These are phyloP conservation scores for Cygnus olor DNA, from an alignment of 2,797 vertebrate species.

Conservation along the genomic window DNA sequence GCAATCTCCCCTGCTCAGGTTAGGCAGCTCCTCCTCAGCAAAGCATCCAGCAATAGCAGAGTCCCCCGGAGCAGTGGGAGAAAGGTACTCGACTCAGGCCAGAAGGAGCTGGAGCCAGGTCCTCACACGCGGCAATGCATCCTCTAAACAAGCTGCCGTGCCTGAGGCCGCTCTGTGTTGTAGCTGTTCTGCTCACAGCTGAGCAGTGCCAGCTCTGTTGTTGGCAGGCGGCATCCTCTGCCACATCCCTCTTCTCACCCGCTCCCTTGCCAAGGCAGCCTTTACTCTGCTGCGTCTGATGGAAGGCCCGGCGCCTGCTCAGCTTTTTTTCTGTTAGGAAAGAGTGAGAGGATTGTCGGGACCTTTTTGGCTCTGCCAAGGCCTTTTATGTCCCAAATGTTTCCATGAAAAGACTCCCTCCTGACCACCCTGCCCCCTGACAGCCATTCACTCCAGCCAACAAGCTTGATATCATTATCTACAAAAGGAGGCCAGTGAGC, in stretches of 20 bases:
- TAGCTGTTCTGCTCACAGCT: neutral
- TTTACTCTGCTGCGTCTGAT: neutral
- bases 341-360: constrained; percentile 7
- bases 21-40: neutral
- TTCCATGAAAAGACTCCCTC: constrained; percentile 61
- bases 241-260: neutral
- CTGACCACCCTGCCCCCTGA: constrained; percentile 46
- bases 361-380: constrained; percentile 57
- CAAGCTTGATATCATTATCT: constrained; percentile 75
- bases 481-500: constrained; percentile 27
- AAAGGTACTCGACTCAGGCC: neutral
- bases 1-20: neutral
- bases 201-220: neutral
- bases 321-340: constrained; percentile 35
- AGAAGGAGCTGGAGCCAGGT: neutral
- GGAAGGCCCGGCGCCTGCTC: neutral
- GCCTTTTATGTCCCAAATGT: constrained; percentile 59
- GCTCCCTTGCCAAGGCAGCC: constrained; percentile 26
- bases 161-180: neutral
- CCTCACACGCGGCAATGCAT: accelerated
- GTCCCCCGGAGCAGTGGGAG: neutral
- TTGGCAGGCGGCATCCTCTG: constrained; percentile 25
- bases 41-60: neutral
- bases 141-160: neutral
- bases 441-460: constrained; percentile 58